Conservation (phyloP, 2,888 invertebrate species). For the Mechanitis mazaeus region DNA sequence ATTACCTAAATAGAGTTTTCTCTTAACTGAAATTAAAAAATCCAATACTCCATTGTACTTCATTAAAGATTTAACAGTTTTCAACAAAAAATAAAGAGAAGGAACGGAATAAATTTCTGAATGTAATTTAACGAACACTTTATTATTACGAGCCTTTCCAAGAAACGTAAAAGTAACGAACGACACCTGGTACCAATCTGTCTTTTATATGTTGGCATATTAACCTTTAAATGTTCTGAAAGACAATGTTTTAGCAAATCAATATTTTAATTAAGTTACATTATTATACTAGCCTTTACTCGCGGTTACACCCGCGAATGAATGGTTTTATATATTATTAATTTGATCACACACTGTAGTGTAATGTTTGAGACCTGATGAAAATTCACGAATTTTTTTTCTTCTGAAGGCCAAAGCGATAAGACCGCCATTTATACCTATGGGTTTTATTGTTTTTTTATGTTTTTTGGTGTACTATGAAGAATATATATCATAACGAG, state of each 20-base stretch:
- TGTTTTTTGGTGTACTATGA: too few relatives aligned
- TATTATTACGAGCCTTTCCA: slow-evolving; percentile 12
- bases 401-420: too few relatives aligned
- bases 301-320: too few relatives aligned
- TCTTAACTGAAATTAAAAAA: too few relatives aligned
- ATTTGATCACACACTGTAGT: too few relatives aligned
- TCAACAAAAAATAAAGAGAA: not conserved
- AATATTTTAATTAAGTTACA: not conserved
- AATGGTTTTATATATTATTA: too few relatives aligned
- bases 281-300: not conserved
- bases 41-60: not conserved
- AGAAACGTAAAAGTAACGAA: slow-evolving; percentile 14
- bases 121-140: slow-evolving; percentile 15
- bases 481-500: too few relatives aligned
- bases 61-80: not conserved
- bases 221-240: slow-evolving; percentile 1
- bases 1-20: too few relatives aligned
- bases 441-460: too few relatives aligned
- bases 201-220: slow-evolving; percentile 4
- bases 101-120: slow-evolving; percentile 4
- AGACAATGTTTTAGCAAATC: not conserved
- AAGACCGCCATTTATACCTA: too few relatives aligned
- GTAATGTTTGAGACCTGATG: not conserved
- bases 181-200: slow-evolving; percentile 10
- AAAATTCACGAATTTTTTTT: not conserved